Evolutionary conservation across 2,888 invertebrate species (phyloP), one percentile per base, ranked within the genome.

Genomic region (Ommatoiulus sabulosus): DNA sequence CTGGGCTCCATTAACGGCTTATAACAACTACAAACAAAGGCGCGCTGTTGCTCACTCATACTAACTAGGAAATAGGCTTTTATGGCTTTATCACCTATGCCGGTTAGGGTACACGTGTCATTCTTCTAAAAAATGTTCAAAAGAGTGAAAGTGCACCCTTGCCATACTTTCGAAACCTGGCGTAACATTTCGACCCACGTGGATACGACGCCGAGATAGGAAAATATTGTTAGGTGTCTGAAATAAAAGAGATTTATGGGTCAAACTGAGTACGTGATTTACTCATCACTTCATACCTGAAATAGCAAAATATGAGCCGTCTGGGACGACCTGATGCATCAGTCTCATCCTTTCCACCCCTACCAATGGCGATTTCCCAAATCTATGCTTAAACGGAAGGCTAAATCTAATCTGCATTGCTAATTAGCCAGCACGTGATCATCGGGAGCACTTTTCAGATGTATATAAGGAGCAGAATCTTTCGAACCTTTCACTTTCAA

Each of bases 101-200:
- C 35, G 35, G 35, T 35, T 24, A 80, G 12, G 24, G 35, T 8
- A 15, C 12, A 80, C 15, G 10, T 80, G 80, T 80, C 7, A 35
- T 24, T 3, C 15, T 5, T 35, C 80, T 24, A 35, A 2, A n/a
- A 35, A 15, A 15, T 80, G 35, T 80, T 15, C 10, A 80, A 80
- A 80, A 80, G 80, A 80, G 80, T 80, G 80, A 80, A 80, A 80
- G 80, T 80, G 80, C 80, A 35, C 80, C 15, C 80, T 80, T 80
- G 80, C 80, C 80, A 80, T 80, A 80, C 80, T 80, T 80, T 80
- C 35, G 12, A 80, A 80, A 80, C 35, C 80, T 2, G 80, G 24
- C 35, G 80, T 80, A 80, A 24, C 80, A 80, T 80, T 80, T 80
- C 80, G 80, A 35, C 80, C 80, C 80, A 80, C 80, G 35, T 80